These are phyloP conservation scores for Tanaodytes sp. DNA, from an alignment of 2,888 invertebrate genomes.

Conservation along the genomic window DNA sequence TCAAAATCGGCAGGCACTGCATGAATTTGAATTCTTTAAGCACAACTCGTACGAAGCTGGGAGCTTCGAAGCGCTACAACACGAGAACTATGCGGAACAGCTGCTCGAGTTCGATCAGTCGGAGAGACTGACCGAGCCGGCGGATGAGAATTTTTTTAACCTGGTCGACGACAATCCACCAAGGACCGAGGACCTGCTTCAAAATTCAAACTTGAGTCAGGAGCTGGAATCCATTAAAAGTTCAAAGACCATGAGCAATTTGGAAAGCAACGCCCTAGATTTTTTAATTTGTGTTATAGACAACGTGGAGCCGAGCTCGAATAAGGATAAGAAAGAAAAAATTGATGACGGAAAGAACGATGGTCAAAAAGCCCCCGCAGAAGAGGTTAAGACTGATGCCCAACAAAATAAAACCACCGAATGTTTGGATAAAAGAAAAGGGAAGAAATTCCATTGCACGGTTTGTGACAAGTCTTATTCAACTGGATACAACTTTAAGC, in stretches of 20 bases:
- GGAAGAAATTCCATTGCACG: constrained; percentile 63
- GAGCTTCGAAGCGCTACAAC: constrained; percentile 55
- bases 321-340: constrained; percentile 19
- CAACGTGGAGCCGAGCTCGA: constrained; percentile 39
- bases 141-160: constrained; percentile 64
- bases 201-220: constrained; percentile 31
- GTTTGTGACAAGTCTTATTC: constrained; percentile 69
- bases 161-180: constrained; percentile 53
- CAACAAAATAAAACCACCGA: neutral
- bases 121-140: constrained; percentile 41
- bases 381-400: neutral
- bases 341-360: neutral
- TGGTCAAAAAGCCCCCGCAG: constrained; percentile 4
- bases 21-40: constrained; percentile 54
- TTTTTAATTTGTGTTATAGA: constrained; percentile 51
- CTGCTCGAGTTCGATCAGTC: constrained; percentile 59
- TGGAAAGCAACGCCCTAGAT: constrained; percentile 48
- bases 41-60: constrained; percentile 56
- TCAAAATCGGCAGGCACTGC: constrained; percentile 38
- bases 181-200: constrained; percentile 51
- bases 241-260: constrained; percentile 8
- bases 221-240: constrained; percentile 31
- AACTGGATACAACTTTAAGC: constrained; percentile 68
- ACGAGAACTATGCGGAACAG: constrained; percentile 55
- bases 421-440: constrained; percentile 27